phyloP scores from a whole-genome alignment of 1,140 invertebrate genomes.

The Aphaenogaster rudis region DNA sequence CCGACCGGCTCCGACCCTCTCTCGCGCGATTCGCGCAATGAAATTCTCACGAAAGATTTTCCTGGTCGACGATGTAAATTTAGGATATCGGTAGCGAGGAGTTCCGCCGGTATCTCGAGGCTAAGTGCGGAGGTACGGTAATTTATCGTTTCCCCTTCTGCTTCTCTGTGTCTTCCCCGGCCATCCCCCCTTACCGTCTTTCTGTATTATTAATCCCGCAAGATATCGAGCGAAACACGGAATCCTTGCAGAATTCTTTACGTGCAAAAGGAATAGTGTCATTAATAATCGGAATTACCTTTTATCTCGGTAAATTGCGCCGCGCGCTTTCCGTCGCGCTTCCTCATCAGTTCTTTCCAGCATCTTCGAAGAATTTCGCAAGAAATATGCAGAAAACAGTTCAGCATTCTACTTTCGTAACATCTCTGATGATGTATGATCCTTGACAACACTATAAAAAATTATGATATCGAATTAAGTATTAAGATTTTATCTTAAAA shows the following conservation, averaged over 20 bases:
- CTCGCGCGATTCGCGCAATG: constrained; percentile 57
- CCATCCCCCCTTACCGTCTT: background rate
- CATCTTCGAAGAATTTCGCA: background rate
- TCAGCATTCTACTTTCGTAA: background rate
- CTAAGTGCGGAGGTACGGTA: constrained; percentile 60
- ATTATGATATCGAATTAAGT: background rate
- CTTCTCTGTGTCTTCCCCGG: constrained; percentile 6
- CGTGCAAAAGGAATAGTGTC: constrained; percentile 67
- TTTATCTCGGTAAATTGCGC: constrained; percentile 67
- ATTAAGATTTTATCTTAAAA: background rate
- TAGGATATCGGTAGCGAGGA: constrained; percentile 64
- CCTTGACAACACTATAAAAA: background rate
- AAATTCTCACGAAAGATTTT: constrained; percentile 65
- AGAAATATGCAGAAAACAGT: constrained; percentile 50
- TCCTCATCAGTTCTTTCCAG: constrained; percentile 52
- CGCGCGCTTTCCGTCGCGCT: constrained; percentile 53
- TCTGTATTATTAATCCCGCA: constrained; percentile 69
- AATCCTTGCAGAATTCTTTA: constrained; percentile 72
- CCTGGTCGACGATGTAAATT: constrained; percentile 61
- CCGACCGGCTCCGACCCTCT: constrained; percentile 10
- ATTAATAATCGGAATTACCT: constrained; percentile 77
- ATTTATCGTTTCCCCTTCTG: constrained; percentile 54
- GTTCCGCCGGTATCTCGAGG: constrained; percentile 59
- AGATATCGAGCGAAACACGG: constrained; percentile 67
- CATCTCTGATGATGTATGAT: background rate